phyloP scores from a whole-genome alignment of 2,888 invertebrate genomes.

The Drosophila multiciliata region DNA sequence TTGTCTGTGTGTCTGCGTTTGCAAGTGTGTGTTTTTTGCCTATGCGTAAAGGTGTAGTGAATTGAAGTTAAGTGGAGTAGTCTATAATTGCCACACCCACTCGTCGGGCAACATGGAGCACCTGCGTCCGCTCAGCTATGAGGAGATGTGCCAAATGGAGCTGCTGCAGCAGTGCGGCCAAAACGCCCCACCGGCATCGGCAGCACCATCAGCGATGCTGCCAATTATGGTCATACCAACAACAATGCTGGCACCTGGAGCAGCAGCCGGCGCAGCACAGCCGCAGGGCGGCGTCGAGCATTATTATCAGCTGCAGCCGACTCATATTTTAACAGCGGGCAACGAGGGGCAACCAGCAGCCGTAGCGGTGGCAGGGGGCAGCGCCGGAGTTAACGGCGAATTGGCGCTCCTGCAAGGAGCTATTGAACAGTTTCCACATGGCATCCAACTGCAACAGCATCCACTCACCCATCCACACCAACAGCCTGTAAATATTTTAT shows the following conservation, averaged over 20 bases:
- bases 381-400: slow-evolving; percentile 62
- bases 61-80: slow-evolving; percentile 12
- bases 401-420: slow-evolving; percentile 68
- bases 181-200: slow-evolving; percentile 40
- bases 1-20: slow-evolving; percentile 8
- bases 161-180: slow-evolving; percentile 69
- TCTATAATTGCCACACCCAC: slow-evolving; percentile 36
- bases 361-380: slow-evolving; percentile 29
- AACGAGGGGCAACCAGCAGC: slow-evolving; percentile 50
- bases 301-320: slow-evolving; percentile 82
- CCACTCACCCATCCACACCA: slow-evolving; percentile 65
- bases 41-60: slow-evolving; percentile 38
- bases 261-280: slow-evolving; percentile 51
- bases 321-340: slow-evolving; percentile 73
- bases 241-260: slow-evolving; percentile 72
- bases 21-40: slow-evolving; percentile 14
- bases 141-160: slow-evolving; percentile 84
- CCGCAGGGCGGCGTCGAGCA: slow-evolving; percentile 62
- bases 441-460: slow-evolving; percentile 66
- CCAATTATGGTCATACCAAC: slow-evolving; percentile 85
- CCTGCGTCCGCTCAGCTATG: slow-evolving; percentile 83
- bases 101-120: slow-evolving; percentile 74
- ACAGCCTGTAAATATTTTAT: slow-evolving; percentile 79
- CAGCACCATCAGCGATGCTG: slow-evolving; percentile 78
- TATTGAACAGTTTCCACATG: slow-evolving; percentile 72